Base-by-base conservation (phyloP, 2,797 vertebrate genomes). In the Pithecia hirsuta region DNA sequence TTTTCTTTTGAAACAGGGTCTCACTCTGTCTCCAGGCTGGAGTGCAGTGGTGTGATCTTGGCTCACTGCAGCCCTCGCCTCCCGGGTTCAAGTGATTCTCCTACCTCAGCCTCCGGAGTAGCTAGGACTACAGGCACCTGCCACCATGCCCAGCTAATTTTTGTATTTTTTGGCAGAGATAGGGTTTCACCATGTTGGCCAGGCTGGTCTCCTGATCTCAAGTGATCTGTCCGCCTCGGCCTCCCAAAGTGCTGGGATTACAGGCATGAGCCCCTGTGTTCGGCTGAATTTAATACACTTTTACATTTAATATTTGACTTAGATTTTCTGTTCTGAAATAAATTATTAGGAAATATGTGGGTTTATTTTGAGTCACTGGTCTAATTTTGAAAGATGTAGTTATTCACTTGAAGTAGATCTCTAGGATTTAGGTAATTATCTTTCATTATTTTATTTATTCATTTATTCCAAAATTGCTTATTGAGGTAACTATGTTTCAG, bases 321-420 rank as follows among this genome's bases (percentile, higher is more conserved):
- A 83, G 19, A 72, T 86, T 52, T 82, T 93, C 44, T 84, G 44
- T 83, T 61, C 36, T 95, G 52, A 93, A 91, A 83, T 88, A 93
- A 91, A 84, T 76, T 70, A 97, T 55, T 64, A 87, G 20, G 76
- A 64, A 83, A 84, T n/a, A 88, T 26, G 13, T 76, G 74, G 14
- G 0, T 55, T 2, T 5, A 33, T 76, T 74, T 67, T 78, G 22
- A 33, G 36, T 39, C 33, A 70, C 30, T 91, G 19, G 67, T 81
- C 20, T 70, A 67, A 33, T 39, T 80, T 70, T 39, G n/a, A 81
- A 80, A 41, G 30, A 89, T 59, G 39, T 30, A 50, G 59, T 67
- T 90, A n/a, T 41, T 83, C 82, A 82, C 26, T 57, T 74, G 41
- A 93, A 84, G 74, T 52, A 44, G 24, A 33, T 44, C 74, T 75